Percentiles rank a stretch among this genome's conserved stretches.
Conservation (phyloP, 2,888 invertebrate genomes). For the Andrena minutula region DNA sequence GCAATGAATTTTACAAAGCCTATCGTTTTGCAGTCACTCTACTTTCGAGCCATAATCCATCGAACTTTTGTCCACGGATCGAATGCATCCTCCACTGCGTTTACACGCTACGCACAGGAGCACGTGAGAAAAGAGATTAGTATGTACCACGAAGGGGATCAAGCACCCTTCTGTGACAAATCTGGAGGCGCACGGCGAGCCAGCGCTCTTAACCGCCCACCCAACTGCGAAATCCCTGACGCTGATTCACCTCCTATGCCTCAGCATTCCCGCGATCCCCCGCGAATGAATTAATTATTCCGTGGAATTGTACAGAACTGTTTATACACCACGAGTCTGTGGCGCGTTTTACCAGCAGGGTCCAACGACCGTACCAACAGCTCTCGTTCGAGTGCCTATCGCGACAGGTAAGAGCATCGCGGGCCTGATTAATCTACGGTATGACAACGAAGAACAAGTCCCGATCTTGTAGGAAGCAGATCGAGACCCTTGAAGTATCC, state of each 20-base stretch:
- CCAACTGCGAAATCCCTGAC: conserved; percentile 5
- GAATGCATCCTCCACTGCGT: not conserved
- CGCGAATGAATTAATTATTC: conserved; percentile 13
- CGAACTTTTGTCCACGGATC: not conserved
- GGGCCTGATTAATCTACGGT: conserved; percentile 54
- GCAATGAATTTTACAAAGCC: no score
- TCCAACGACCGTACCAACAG: not conserved
- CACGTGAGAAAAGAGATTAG: conserved; percentile 1
- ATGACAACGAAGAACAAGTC: conserved; percentile 56
- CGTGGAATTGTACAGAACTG: not conserved
- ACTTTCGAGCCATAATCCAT: no score
- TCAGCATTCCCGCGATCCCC: conserved; percentile 8
- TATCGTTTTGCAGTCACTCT: no score
- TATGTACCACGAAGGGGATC: not conserved
- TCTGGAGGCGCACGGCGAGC: not conserved
- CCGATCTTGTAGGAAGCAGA: conserved; percentile 61
- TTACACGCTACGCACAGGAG: not conserved
- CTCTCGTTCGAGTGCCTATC: conserved; percentile 20
- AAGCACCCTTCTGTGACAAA: not conserved
- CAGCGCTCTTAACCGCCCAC: not conserved
- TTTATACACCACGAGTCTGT: not conserved
- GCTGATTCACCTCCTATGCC: not conserved
- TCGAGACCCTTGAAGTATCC: conserved; percentile 67
- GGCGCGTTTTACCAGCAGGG: not conserved
- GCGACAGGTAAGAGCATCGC: conserved; percentile 14